phyloP scores from a whole-genome alignment of 2,888 invertebrate genomes.

The Morpho deidamia region DNA sequence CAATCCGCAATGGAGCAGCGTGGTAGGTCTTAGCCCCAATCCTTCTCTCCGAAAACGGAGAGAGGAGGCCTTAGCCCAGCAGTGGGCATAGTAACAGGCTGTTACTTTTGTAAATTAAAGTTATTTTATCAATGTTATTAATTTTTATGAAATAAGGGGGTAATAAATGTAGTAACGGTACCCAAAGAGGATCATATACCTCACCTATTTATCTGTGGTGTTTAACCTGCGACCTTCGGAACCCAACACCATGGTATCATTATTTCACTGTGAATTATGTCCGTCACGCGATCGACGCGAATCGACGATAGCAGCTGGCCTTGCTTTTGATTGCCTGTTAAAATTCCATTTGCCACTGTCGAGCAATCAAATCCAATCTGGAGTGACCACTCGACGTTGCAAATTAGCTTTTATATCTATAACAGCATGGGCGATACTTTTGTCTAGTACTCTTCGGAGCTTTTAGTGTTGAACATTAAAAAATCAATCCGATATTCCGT shows the following conservation, averaged over 20 bases:
- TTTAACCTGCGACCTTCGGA: slow-evolving; percentile 12
- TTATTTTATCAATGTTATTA: too few species aligned
- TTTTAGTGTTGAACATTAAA: slow-evolving; percentile 12
- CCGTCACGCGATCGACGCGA: slow-evolving; percentile 17
- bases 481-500: slow-evolving; percentile 17
- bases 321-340: slow-evolving; percentile 21
- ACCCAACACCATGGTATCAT: slow-evolving; percentile 8
- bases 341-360: slow-evolving; percentile 18
- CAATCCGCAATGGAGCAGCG: too few species aligned
- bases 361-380: slow-evolving; percentile 1
- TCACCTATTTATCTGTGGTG: background rate
- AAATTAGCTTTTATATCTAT: slow-evolving; percentile 1
- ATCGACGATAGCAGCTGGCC: slow-evolving; percentile 10
- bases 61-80: too few species aligned
- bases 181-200: too few species aligned
- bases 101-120: too few species aligned
- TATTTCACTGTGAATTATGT: slow-evolving; percentile 12
- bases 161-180: too few species aligned
- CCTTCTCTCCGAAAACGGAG: too few species aligned
- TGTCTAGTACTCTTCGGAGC: slow-evolving; percentile 2
- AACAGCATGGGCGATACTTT: background rate
- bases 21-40: too few species aligned
- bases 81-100: too few species aligned
- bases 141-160: too few species aligned
- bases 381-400: background rate